Conservation (phyloP, 2,113 vertebrate species). For the Chaetorhynchus papuensis region DNA sequence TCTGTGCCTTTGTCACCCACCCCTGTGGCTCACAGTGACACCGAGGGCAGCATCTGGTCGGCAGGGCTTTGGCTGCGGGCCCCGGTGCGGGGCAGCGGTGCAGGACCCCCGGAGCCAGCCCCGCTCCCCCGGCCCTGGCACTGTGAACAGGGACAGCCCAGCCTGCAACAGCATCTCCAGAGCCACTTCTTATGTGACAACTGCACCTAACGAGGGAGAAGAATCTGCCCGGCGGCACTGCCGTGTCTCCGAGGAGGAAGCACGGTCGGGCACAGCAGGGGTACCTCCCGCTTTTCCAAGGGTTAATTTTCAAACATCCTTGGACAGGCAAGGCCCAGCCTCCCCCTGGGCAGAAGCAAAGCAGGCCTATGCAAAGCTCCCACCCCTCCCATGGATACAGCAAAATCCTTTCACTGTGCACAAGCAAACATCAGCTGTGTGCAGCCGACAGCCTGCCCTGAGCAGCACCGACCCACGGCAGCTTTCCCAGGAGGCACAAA, state of each 20-base stretch:
- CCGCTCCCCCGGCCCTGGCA: fast-evolving
- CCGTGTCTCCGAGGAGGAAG: not conserved
- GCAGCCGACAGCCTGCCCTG: not conserved
- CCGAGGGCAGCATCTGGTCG: not conserved
- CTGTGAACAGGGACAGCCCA: not conserved
- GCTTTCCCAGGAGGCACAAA: not conserved
- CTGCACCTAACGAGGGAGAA: not conserved
- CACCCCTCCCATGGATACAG: not conserved
- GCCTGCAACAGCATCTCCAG: not conserved
- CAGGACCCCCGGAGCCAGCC: not conserved
- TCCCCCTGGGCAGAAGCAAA: not conserved
- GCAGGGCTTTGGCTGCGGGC: not conserved
- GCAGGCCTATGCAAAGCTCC: not conserved
- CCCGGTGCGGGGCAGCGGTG: not conserved
- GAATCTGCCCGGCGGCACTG: not conserved
- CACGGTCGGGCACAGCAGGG: not conserved
- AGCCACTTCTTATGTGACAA: not conserved
- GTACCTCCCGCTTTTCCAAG: not conserved
- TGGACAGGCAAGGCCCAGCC: not conserved
- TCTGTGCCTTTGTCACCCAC: not conserved
- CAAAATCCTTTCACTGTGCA: not conserved
- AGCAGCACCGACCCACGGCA: not conserved
- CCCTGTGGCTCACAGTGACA: not conserved
- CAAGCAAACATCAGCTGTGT: not conserved
- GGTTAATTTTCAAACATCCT: not conserved